Evolutionary conservation across 2,888 invertebrate genomes (phyloP).

Genomic region (Steinernema hermaphroditum): DNA sequence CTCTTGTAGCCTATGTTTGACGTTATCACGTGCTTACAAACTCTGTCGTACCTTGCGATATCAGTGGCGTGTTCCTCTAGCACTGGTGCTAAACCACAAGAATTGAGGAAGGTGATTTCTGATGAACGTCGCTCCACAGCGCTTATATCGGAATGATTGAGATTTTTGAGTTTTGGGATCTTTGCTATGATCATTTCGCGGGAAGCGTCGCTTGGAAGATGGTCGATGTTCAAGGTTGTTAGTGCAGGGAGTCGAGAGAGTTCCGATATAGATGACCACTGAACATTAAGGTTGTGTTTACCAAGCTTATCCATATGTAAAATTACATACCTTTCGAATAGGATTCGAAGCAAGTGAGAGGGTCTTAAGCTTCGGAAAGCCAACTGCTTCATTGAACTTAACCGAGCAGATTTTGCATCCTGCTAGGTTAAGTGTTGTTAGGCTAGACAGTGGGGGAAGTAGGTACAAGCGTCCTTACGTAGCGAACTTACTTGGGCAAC

Average conservation of each 20-base stretch:
- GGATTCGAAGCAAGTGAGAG: slow-evolving; percentile 27
- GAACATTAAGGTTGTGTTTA: background rate
- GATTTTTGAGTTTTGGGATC: slow-evolving; percentile 42
- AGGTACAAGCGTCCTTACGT: background rate
- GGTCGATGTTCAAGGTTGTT: slow-evolving; percentile 25
- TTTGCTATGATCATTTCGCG: slow-evolving; percentile 49
- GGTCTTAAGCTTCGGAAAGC: background rate
- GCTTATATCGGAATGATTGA: slow-evolving; percentile 53
- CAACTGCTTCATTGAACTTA: background rate
- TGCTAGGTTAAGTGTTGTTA: slow-evolving; percentile 30
- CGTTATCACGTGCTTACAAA: background rate
- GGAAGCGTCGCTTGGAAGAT: background rate
- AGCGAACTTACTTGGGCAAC: slow-evolving; percentile 29
- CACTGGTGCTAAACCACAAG: slow-evolving; percentile 19
- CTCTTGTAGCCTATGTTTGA: slow-evolving; percentile 1
- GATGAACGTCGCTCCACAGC: slow-evolving; percentile 38
- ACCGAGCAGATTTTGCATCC: slow-evolving; percentile 11
- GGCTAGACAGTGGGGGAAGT: slow-evolving; percentile 21
- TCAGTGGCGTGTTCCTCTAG: slow-evolving; percentile 12
- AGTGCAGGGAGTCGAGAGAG: slow-evolving; percentile 31
- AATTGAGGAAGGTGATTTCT: slow-evolving; percentile 28
- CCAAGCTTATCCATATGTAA: too few species aligned
- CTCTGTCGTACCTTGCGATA: slow-evolving; percentile 25
- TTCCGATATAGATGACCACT: slow-evolving; percentile 37
- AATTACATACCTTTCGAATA: slow-evolving; percentile 26